These are phyloP conservation scores for Haliclystus octoradiatus DNA, from an alignment of 30 jellyfish, hydroid and myxozoan genomes.

Conservation along the genomic window DNA sequence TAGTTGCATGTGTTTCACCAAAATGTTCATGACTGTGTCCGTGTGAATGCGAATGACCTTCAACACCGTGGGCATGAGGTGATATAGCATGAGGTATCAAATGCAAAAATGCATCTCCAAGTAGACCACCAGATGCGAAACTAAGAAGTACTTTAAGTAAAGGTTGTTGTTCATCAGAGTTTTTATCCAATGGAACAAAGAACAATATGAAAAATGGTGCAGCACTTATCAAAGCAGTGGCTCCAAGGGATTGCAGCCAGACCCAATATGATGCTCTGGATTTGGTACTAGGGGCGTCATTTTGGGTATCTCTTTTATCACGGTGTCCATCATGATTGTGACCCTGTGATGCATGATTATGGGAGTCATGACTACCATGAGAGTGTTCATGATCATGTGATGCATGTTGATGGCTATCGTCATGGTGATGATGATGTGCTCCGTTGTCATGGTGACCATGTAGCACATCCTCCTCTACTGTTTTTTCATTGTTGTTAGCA, in stretches of 20 bases:
- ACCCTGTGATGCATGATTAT: constrained; percentile 32
- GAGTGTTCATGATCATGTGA: constrained; percentile 25
- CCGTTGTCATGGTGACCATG: neutral
- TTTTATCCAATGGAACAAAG: constrained; percentile 79
- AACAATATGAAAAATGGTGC: constrained; percentile 88
- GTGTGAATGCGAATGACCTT: constrained; percentile 52
- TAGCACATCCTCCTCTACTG: neutral
- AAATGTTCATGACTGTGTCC: constrained; percentile 62
- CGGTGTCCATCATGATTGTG: constrained; percentile 15
- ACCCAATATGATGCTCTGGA: neutral
- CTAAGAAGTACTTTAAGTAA: constrained; percentile 56
- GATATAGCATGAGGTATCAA: constrained; percentile 92
- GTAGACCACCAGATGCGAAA: constrained; percentile 93
- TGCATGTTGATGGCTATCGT: constrained; percentile 21
- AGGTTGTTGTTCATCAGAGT: constrained; percentile 74
- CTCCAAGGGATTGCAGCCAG: constrained; percentile 78
- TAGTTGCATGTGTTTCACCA: constrained; percentile 49
- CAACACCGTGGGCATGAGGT: constrained; percentile 74
- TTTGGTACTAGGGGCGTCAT: neutral
- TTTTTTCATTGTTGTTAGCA: neutral
- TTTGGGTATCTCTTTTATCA: constrained; percentile 6
- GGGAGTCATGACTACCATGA: constrained; percentile 31
- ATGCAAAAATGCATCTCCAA: constrained; percentile 96
- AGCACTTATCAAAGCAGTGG: constrained; percentile 90
- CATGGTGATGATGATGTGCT: constrained; percentile 21